These are phyloP conservation scores for Pogonognathellus flavescens DNA, from an alignment of 1,140 invertebrate species.

Conservation along the genomic window DNA sequence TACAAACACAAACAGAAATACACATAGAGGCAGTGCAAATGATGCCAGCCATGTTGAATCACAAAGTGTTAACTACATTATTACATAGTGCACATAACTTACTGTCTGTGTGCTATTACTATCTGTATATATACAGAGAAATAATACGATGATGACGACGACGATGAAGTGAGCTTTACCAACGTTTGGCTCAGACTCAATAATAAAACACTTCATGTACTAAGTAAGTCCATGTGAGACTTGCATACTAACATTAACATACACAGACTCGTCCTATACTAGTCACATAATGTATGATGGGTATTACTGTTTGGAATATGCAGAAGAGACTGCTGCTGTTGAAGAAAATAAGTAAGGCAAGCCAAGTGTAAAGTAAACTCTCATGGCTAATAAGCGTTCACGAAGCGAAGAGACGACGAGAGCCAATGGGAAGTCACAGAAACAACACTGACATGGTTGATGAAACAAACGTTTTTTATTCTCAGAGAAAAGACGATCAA, in stretches of 20 bases:
- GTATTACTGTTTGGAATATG: neutral
- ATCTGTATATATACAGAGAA: too few species aligned
- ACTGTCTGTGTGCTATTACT: neutral
- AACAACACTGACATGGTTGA: conserved; percentile 41
- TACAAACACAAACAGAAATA: neutral
- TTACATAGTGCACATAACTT: conserved; percentile 14
- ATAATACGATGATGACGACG: too few species aligned
- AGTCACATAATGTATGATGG: too few species aligned
- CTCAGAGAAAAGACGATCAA: conserved; percentile 8
- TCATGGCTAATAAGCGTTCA: conserved; percentile 42
- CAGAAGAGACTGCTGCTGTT: too few species aligned
- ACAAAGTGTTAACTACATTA: conserved; percentile 27
- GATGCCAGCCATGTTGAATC: conserved; percentile 5
- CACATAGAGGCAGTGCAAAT: neutral
- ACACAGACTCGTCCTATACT: too few species aligned
- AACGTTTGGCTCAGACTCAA: conserved; percentile 21
- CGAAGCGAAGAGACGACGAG: conserved; percentile 19
- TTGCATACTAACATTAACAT: too few species aligned
- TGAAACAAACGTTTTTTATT: conserved; percentile 41
- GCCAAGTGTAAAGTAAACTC: conserved; percentile 42
- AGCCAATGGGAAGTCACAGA: conserved; percentile 43
- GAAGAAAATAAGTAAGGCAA: conserved; percentile 8
- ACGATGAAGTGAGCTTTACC: neutral
- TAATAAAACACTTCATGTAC: neutral
- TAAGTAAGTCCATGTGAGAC: neutral